Conservation (phyloP, 2,113 vertebrate genomes). For the Catharus bicknelli region DNA sequence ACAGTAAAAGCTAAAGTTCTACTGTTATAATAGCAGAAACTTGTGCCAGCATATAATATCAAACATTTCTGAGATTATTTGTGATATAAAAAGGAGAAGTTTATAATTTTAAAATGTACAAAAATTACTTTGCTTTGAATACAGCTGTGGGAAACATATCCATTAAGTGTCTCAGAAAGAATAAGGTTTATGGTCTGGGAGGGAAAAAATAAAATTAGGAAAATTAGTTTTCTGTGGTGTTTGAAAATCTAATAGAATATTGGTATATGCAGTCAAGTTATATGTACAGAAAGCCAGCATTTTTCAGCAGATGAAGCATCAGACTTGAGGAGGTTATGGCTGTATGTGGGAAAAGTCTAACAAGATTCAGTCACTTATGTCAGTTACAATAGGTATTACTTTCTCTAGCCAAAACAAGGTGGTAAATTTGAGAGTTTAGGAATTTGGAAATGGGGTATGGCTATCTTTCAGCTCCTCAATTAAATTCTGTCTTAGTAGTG, state of each 20-base stretch:
- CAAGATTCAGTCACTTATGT: not conserved
- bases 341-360: not conserved
- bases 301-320: not conserved
- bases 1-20: not conserved
- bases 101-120: not conserved
- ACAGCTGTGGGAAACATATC: not conserved
- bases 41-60: not conserved
- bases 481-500: not conserved
- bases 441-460: not conserved
- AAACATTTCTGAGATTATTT: not conserved
- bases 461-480: not conserved
- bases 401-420: not conserved
- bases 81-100: not conserved
- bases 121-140: slow-evolving; percentile 1
- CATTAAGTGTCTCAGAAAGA: not conserved
- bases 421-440: not conserved
- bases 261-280: not conserved
- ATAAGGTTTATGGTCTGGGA: not conserved
- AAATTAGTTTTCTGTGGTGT: not conserved
- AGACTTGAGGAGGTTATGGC: not conserved
- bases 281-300: not conserved
- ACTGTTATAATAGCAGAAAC: not conserved
- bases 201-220: not conserved
- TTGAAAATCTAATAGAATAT: not conserved
- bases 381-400: not conserved